These are phyloP conservation scores for Heliconius hortense DNA, from an alignment of 2,888 invertebrate species.

Conservation along the genomic window DNA sequence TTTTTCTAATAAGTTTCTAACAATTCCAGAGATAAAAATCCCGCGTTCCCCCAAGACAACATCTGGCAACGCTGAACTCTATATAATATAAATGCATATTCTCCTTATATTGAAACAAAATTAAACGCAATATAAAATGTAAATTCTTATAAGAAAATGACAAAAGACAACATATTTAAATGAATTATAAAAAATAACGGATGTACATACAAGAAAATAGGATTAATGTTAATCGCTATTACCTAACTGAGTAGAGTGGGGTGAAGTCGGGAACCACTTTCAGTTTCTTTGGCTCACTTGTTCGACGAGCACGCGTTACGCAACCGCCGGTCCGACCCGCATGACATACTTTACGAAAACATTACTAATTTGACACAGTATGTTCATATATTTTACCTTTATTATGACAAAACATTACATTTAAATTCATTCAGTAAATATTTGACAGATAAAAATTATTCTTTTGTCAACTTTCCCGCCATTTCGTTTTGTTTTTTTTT, in stretches of 20 bases:
- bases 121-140: not conserved
- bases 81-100: not conserved
- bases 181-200: constrained; percentile 7
- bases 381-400: constrained; percentile 5
- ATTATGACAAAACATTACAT: constrained; percentile 12
- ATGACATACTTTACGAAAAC: constrained; percentile 66
- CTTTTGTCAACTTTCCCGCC: constrained; percentile 32
- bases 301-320: constrained; percentile 62
- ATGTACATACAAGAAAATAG: constrained; percentile 54
- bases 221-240: constrained; percentile 64
- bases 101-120: not conserved
- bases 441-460: constrained; percentile 13
- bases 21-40: too few relatives aligned
- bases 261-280: constrained; percentile 63
- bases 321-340: constrained; percentile 60
- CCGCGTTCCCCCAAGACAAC: too few relatives aligned
- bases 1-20: too few relatives aligned
- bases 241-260: constrained; percentile 60
- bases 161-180: not conserved
- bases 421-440: not conserved
- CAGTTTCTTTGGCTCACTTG: constrained; percentile 70
- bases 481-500: constrained; percentile 26
- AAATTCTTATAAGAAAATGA: not conserved
- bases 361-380: constrained; percentile 21
- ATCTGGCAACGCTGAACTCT: too few relatives aligned